These are phyloP conservation scores for Slavum lentiscoides DNA, from an alignment of 2,888 invertebrate genomes.

Conservation along the genomic window DNA sequence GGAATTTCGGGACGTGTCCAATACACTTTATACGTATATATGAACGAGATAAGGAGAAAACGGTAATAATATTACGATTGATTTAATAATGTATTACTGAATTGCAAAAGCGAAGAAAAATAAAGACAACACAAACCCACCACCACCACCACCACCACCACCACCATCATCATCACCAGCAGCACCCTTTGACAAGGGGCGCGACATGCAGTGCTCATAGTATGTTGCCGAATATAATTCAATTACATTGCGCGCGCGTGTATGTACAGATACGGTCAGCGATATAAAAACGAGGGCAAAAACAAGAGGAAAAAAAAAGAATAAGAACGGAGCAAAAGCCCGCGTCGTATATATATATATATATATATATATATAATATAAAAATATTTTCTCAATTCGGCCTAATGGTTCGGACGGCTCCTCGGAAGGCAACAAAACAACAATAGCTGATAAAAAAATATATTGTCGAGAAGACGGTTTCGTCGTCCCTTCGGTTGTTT, in stretches of 20 bases:
- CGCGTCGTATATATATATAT: slow-evolving; percentile 29
- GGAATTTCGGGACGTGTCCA: slow-evolving; percentile 20
- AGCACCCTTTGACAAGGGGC: slow-evolving; percentile 43
- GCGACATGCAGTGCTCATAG: slow-evolving; percentile 12
- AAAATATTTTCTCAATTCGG: slow-evolving; percentile 53
- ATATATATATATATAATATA: slow-evolving; percentile 35
- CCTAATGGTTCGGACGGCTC: slow-evolving; percentile 52
- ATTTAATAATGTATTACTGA: slow-evolving; percentile 44
- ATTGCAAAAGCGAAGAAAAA: slow-evolving; percentile 46
- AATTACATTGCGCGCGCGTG: slow-evolving; percentile 29
- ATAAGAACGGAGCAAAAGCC: slow-evolving; percentile 18
- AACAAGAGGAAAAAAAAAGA: slow-evolving; percentile 41
- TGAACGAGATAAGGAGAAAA: slow-evolving; percentile 47
- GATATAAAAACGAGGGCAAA: slow-evolving; percentile 52
- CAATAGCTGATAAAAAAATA: slow-evolving; percentile 54
- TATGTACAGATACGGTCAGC: slow-evolving; percentile 36
- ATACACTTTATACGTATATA: slow-evolving; percentile 28
- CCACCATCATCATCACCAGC: neutral
- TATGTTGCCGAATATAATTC: slow-evolving; percentile 46
- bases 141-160: neutral
- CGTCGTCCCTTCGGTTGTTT: slow-evolving; percentile 39
- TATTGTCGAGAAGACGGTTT: slow-evolving; percentile 30
- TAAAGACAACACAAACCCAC: slow-evolving; percentile 37
- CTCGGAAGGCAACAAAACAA: slow-evolving; percentile 50
- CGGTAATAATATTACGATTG: slow-evolving; percentile 52